Conservation (phyloP, 2,888 invertebrate species). For the Leptinotarsa tumamoca region DNA sequence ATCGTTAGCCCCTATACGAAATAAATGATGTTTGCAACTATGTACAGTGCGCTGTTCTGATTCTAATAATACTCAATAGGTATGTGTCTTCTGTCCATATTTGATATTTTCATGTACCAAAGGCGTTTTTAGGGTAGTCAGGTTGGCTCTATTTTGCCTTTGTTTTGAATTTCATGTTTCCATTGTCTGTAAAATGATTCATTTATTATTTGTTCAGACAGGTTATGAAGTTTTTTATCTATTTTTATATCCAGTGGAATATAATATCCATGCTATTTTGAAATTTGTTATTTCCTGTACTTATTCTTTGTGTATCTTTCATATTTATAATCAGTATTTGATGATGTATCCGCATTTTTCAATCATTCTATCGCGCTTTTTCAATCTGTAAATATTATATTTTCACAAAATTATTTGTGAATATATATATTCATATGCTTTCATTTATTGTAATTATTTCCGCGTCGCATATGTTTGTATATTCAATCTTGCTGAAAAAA, state of each 20-base stretch:
- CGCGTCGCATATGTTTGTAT: neutral
- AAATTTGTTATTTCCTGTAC: too few relatives aligned
- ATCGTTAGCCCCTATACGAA: neutral
- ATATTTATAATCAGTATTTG: too few relatives aligned
- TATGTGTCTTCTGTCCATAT: neutral
- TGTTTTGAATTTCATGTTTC: neutral
- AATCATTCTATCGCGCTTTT: too few relatives aligned
- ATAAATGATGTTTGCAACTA: neutral
- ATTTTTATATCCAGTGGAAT: neutral
- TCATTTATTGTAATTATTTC: constrained; percentile 14
- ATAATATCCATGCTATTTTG: neutral
- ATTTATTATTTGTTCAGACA: too few relatives aligned
- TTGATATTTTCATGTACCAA: neutral
- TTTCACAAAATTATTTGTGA: neutral
- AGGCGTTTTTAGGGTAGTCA: neutral
- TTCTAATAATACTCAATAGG: constrained; percentile 19
- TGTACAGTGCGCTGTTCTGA: neutral
- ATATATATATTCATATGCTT: constrained; percentile 12
- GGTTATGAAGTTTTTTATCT: neutral
- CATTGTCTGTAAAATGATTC: too few relatives aligned
- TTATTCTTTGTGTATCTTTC: too few relatives aligned
- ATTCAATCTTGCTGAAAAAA: constrained; percentile 19
- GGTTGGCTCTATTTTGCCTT: too few relatives aligned
- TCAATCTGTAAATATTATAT: constrained; percentile 17
- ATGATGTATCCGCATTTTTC: too few relatives aligned